Evolutionary conservation across 2,888 invertebrate species (phyloP).

Genomic region (Antheraea assamensis): DNA sequence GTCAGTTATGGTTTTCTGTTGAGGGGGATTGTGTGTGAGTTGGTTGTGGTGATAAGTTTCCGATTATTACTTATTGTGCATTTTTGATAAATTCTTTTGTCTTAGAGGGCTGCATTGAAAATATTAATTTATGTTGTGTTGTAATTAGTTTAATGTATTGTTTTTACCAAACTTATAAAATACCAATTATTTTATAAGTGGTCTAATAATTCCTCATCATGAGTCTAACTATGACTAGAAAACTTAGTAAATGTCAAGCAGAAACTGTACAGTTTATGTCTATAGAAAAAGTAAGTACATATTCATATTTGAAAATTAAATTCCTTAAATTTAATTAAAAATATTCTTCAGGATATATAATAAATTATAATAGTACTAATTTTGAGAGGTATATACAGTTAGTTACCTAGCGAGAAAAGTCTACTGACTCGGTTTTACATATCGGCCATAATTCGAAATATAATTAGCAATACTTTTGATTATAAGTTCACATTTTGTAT

Average conservation of each 20-base stretch:
- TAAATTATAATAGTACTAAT: too few relatives aligned
- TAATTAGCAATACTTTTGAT: too few relatives aligned
- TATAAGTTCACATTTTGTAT: too few relatives aligned
- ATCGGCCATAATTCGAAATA: too few relatives aligned
- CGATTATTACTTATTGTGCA: background rate
- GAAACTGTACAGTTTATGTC: slow-evolving; percentile 77
- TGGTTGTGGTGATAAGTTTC: background rate
- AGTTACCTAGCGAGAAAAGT: too few relatives aligned
- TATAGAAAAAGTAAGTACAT: slow-evolving; percentile 69
- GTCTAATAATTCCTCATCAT: slow-evolving; percentile 39
- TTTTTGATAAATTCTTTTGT: background rate
- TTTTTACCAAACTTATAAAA: background rate
- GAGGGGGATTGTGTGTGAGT: background rate
- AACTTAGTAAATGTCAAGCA: slow-evolving; percentile 72
- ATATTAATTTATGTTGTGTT: background rate
- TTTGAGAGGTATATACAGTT: too few relatives aligned
- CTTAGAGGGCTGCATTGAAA: background rate
- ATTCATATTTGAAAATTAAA: slow-evolving; percentile 11
- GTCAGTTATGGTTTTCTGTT: background rate
- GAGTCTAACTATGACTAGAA: slow-evolving; percentile 76
- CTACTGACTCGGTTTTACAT: too few relatives aligned
- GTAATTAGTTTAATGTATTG: background rate
- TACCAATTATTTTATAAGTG: background rate
- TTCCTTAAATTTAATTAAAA: background rate
- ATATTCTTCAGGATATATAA: background rate